Evolutionary conservation across 2,113 vertebrate genomes (phyloP), one percentile per base, ranked within the genome.

Genomic region (Calcarius ornatus): DNA sequence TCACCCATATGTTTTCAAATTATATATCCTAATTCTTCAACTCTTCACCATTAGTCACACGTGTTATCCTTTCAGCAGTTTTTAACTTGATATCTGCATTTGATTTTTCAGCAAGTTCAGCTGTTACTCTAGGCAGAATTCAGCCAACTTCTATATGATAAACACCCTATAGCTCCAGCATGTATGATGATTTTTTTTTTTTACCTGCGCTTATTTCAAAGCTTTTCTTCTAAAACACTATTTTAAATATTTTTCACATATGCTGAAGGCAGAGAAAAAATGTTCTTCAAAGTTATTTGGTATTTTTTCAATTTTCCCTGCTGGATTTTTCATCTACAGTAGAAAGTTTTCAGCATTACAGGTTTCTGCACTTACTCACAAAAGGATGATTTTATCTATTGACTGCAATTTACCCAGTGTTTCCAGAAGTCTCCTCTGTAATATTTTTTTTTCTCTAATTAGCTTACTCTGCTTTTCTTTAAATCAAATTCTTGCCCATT

Each of bases 381-480:
- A 60, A 71, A 85, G 28, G 20, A 10, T 42, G 25, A n/a, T 51
- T 92, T 28, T 63, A 65, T 84, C 28, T 79, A 8, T 83, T 90
- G 59, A 22, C 79, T 88, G 42, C 23, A 56, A 66, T 63, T 78
- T 83, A 61, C 38, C 28, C 59, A 33, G 1, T 50, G 45, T 82
- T 81, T 86, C 45, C 75, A 70, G 64, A 82, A 86, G 42, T 92
- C 54, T 81, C 20, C 42, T 83, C 61, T 63, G 12, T 48, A 76
- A 64, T 86, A 25, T 76, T 77, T 77, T 76, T 56, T 56, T 68
- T 64, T n/a, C 53, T 76, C 30, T 77, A 78, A 70, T 92, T 90
- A 84, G 43, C 77, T 89, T 61, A 81, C 33, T 94, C 12, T 84
- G 47, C 75, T 91, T 45, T 94, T 94, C 69, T 78, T 84, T 78